Evolutionary conservation across 1,140 invertebrate species (phyloP).

Genomic region (Rhizoglyphus robini): DNA sequence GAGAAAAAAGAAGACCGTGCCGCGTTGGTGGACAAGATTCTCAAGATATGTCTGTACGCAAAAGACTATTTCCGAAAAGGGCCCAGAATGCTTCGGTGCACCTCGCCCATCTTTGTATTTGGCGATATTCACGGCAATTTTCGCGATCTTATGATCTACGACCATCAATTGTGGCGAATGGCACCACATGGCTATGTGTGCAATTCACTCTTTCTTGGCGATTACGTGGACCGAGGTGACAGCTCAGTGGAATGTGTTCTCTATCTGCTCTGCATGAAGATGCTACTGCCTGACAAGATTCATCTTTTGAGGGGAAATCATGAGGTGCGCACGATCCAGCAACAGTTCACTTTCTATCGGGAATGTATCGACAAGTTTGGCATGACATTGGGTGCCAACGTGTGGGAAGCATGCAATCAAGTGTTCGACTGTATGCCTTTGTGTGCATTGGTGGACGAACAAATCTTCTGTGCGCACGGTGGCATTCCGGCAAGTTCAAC

Average conservation of each 20-base stretch:
- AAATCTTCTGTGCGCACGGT: conserved; percentile 57
- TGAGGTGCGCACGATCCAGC: conserved; percentile 38
- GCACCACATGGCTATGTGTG: conserved; percentile 42
- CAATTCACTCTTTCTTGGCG: conserved; percentile 48
- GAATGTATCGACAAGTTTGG: conserved; percentile 37
- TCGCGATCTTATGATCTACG: conserved; percentile 45
- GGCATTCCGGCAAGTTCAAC: conserved; percentile 51
- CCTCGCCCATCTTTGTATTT: conserved; percentile 42
- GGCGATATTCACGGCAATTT: conserved; percentile 47
- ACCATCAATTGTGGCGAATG: conserved; percentile 44
- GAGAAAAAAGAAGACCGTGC: conserved; percentile 16
- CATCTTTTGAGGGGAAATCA: neutral
- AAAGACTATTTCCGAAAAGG: conserved; percentile 6
- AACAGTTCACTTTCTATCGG: conserved; percentile 48
- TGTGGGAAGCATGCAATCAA: conserved; percentile 53
- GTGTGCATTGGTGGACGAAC: conserved; percentile 51
- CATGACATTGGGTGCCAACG: conserved; percentile 45
- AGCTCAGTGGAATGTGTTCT: neutral
- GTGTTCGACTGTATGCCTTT: conserved; percentile 55
- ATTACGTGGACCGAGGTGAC: conserved; percentile 40
- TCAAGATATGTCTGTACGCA: conserved; percentile 21
- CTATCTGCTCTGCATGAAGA: neutral
- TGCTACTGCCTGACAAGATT: neutral
- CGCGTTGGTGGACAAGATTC: conserved; percentile 19
- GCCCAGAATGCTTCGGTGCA: conserved; percentile 32